These are phyloP conservation scores for Elegia similella DNA, from an alignment of 2,888 invertebrate genomes.

Conservation along the genomic window DNA sequence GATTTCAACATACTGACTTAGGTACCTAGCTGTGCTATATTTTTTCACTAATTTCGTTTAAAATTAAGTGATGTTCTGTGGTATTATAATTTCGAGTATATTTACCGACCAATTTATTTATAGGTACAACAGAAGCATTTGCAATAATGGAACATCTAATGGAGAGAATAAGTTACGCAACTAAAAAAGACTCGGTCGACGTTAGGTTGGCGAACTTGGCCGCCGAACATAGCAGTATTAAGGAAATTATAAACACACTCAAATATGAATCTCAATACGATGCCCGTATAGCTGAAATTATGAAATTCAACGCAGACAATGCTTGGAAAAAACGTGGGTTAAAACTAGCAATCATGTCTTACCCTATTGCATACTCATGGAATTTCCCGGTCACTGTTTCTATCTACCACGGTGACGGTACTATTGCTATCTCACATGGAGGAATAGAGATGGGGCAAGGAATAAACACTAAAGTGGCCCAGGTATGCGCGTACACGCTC, in stretches of 20 bases:
- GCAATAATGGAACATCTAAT: conserved; percentile 84
- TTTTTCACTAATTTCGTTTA: too few species aligned
- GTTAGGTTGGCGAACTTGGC: conserved; percentile 80
- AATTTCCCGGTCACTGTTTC: conserved; percentile 82
- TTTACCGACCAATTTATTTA: conserved; percentile 11
- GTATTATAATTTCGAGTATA: too few species aligned
- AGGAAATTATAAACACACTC: conserved; percentile 80
- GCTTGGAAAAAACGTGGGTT: conserved; percentile 89
- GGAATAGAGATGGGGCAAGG: conserved; percentile 91
- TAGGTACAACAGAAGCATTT: conserved; percentile 80
- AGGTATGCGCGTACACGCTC: conserved; percentile 86
- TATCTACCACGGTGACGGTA: conserved; percentile 85
- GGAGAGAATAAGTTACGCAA: conserved; percentile 83
- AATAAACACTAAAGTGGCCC: conserved; percentile 84
- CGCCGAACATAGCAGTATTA: conserved; percentile 45
- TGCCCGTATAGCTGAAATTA: conserved; percentile 70
- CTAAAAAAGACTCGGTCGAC: conserved; percentile 81
- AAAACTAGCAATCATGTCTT: conserved; percentile 84
- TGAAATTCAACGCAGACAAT: conserved; percentile 83
- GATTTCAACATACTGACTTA: too few species aligned
- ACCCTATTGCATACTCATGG: conserved; percentile 75
- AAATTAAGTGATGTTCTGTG: too few species aligned
- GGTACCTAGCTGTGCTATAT: too few species aligned
- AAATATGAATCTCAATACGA: conserved; percentile 80
- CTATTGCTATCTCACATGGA: conserved; percentile 85